Percentiles rank a stretch among this genome's conserved stretches.
These are phyloP conservation scores for Upupa epops DNA, from an alignment of 2,113 vertebrate genomes.

Conservation along the genomic window DNA sequence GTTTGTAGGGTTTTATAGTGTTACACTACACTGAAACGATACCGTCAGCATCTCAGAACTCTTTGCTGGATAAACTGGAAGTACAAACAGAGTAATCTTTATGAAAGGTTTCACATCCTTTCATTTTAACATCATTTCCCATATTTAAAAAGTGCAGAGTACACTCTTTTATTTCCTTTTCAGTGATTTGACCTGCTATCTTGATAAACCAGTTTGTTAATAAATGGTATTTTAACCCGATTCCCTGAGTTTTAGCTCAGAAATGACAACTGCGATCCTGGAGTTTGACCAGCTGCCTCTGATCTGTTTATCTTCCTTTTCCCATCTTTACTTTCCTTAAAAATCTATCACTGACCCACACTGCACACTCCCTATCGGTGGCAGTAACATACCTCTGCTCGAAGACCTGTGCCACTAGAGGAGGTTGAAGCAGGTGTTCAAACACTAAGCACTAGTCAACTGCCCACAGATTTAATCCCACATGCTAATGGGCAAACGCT, in stretches of 20 bases:
- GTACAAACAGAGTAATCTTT: neutral
- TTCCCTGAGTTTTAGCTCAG: constrained; percentile 14
- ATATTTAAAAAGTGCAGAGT: neutral
- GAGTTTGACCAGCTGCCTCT: neutral
- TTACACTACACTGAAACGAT: neutral
- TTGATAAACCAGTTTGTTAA: neutral
- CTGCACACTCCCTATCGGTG: fast-evolving
- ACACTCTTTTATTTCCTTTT: neutral
- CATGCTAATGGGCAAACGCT: neutral
- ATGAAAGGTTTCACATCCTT: neutral
- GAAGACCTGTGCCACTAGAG: neutral
- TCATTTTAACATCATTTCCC: neutral
- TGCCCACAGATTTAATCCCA: constrained; percentile 43
- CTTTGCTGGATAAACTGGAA: neutral
- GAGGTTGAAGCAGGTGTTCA: constrained; percentile 45
- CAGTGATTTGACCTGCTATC: neutral
- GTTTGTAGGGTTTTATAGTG: neutral
- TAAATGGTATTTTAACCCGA: neutral
- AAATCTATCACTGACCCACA: neutral
- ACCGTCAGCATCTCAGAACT: neutral
- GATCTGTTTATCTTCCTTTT: neutral
- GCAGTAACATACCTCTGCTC: neutral
- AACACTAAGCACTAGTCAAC: constrained; percentile 1
- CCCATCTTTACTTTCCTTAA: neutral
- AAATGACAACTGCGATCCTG: neutral